These are phyloP conservation scores for Bufo gargarizans DNA, from an alignment of 2,113 vertebrate species.

Conservation along the genomic window DNA sequence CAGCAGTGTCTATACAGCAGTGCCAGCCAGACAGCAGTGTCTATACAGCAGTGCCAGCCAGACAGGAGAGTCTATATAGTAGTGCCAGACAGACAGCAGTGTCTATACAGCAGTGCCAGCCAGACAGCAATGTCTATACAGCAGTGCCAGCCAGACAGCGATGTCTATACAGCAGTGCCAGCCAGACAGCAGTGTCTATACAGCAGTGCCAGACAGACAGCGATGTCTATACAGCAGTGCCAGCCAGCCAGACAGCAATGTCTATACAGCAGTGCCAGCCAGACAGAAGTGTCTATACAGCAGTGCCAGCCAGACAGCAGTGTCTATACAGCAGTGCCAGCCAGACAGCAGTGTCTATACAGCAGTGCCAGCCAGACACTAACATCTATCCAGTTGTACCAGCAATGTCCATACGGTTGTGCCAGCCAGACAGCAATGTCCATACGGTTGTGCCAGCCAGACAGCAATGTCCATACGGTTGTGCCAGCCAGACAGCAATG, in stretches of 20 bases:
- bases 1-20: neutral
- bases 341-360: neutral
- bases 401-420: neutral
- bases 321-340: neutral
- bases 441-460: neutral
- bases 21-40: neutral
- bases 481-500: neutral
- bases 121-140: too few species aligned
- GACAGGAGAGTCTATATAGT: neutral
- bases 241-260: too few species aligned
- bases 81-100: neutral
- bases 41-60: neutral
- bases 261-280: neutral
- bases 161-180: too few species aligned
- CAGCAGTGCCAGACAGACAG: too few species aligned
- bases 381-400: neutral
- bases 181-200: too few species aligned
- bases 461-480: neutral
- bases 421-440: neutral
- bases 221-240: too few species aligned
- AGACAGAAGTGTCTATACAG: neutral
- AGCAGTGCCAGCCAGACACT: neutral
- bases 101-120: neutral
- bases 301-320: neutral
- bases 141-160: too few species aligned